phyloP scores from a whole-genome alignment of 2,888 invertebrate species.

The Corythucha ciliata region DNA sequence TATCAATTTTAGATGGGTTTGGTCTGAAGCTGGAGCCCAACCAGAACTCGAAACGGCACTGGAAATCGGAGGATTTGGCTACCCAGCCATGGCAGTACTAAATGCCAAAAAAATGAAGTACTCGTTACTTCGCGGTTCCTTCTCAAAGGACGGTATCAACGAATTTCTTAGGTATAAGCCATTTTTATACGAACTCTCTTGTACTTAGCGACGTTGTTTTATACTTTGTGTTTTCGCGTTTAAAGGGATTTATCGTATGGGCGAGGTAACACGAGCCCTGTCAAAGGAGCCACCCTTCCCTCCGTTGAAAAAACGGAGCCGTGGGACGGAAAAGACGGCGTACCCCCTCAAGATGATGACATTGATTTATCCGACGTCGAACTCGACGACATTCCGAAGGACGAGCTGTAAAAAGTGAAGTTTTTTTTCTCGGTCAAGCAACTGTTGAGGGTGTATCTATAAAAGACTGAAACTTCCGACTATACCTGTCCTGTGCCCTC shows the following conservation, averaged over 20 bases:
- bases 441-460: too few species aligned
- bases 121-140: conserved; percentile 84
- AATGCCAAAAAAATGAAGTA: conserved; percentile 96
- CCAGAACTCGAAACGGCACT: conserved; percentile 72
- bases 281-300: conserved; percentile 73
- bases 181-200: background rate
- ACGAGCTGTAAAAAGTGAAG: conserved; percentile 69
- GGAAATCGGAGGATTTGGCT: conserved; percentile 95
- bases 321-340: conserved; percentile 95
- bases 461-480: too few species aligned
- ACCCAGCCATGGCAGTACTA: conserved; percentile 95
- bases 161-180: conserved; percentile 68
- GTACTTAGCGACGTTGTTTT: background rate
- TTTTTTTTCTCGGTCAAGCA: too few species aligned
- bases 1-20: conserved; percentile 61
- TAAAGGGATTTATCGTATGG: conserved; percentile 82
- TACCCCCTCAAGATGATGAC: conserved; percentile 75
- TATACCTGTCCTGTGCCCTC: too few species aligned
- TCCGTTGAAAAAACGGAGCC: conserved; percentile 55
- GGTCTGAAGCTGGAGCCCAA: conserved; percentile 89
- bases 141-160: conserved; percentile 87
- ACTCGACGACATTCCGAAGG: conserved; percentile 58
- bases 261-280: conserved; percentile 80
- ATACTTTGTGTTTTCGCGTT: conserved; percentile 19
- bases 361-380: conserved; percentile 85